These are phyloP conservation scores for Clivina fossor DNA, from an alignment of 2,888 invertebrate species.

Conservation along the genomic window DNA sequence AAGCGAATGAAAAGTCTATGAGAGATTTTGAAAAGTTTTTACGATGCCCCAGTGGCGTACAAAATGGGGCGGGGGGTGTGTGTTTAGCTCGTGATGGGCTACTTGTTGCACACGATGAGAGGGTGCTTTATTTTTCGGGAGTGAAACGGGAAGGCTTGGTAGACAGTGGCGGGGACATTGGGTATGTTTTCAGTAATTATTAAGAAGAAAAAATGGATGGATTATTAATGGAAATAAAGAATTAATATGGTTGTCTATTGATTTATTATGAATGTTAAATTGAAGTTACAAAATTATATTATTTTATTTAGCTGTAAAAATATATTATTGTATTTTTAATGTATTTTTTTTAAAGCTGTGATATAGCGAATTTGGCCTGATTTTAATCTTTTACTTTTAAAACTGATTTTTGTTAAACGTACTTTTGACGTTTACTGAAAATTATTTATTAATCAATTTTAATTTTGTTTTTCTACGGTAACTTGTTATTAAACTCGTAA, in stretches of 20 bases:
- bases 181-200: background rate
- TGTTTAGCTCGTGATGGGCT: constrained; percentile 1
- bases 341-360: constrained; percentile 1
- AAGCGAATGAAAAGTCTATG: no score
- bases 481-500: no score
- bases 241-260: background rate
- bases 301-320: background rate
- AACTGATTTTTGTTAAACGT: no score
- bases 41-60: background rate
- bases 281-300: background rate
- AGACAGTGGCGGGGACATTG: no score
- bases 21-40: constrained; percentile 15
- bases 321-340: constrained; percentile 10
- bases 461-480: no score
- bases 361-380: no score
- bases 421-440: no score
- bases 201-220: background rate
- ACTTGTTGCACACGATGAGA: constrained; percentile 13
- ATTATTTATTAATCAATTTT: no score
- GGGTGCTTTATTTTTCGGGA: no score
- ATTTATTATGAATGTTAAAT: background rate
- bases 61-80: background rate
- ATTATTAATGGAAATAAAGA: background rate
- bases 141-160: no score
- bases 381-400: no score